phyloP scores from a whole-genome alignment of 2,888 invertebrate genomes.

The Nebria salina region DNA sequence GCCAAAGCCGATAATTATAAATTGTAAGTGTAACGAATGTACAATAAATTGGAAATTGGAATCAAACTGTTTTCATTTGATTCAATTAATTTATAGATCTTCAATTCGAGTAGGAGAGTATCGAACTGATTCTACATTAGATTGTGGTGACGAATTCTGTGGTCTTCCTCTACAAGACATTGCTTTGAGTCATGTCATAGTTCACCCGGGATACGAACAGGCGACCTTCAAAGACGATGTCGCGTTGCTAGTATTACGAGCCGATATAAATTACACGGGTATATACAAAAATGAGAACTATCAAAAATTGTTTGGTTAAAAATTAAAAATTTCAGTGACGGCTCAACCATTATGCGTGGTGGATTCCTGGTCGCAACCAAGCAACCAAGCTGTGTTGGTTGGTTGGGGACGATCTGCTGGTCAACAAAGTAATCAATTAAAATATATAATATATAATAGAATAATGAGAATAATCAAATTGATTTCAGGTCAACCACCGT shows the following conservation, averaged over 20 bases:
- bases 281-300: slow-evolving; percentile 49
- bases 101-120: slow-evolving; percentile 80
- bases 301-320: no score
- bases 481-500: slow-evolving; percentile 54
- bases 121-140: slow-evolving; percentile 76
- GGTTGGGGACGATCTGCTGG: slow-evolving; percentile 80
- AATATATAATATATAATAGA: no score
- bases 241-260: slow-evolving; percentile 76
- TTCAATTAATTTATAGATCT: slow-evolving; percentile 64
- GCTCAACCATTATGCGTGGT: slow-evolving; percentile 77
- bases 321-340: slow-evolving; percentile 68
- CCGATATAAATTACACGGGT: slow-evolving; percentile 75
- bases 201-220: slow-evolving; percentile 79
- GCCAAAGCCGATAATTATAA: slow-evolving; percentile 80
- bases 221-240: slow-evolving; percentile 71
- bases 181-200: slow-evolving; percentile 77
- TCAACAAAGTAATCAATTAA: slow-evolving; percentile 61
- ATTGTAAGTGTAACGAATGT: slow-evolving; percentile 67
- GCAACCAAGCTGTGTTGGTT: slow-evolving; percentile 69
- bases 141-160: slow-evolving; percentile 80
- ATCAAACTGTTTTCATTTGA: neutral
- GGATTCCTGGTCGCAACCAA: slow-evolving; percentile 60
- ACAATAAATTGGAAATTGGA: neutral
- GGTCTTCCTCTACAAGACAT: slow-evolving; percentile 76
- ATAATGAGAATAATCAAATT: no score